These are phyloP conservation scores for Piscicola geometra DNA, from an alignment of 2,888 invertebrate species.

Conservation along the genomic window DNA sequence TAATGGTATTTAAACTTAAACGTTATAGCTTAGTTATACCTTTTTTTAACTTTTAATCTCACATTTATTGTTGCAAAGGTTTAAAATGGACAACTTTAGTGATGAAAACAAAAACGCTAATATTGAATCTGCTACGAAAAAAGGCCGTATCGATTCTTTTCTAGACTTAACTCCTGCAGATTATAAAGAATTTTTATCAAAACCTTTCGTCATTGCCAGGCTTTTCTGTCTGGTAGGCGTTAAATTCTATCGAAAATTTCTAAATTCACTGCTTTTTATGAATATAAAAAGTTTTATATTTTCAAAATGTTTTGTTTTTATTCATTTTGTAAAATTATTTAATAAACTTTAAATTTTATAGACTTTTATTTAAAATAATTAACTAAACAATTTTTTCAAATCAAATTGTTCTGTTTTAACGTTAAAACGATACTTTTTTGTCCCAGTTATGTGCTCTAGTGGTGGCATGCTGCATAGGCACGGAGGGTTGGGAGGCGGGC, in stretches of 20 bases:
- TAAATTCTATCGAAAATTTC: background rate
- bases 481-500: background rate
- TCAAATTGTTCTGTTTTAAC: too few species aligned
- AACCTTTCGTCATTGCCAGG: constrained; percentile 11
- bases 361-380: background rate
- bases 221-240: constrained; percentile 7
- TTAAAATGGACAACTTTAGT: constrained; percentile 1
- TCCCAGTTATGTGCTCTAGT: constrained; percentile 1
- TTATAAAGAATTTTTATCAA: background rate
- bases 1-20: too few species aligned
- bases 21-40: too few species aligned
- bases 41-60: constrained; percentile 9
- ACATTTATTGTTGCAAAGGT: background rate
- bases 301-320: background rate
- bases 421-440: background rate
- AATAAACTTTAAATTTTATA: background rate
- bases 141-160: background rate
- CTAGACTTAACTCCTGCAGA: background rate
- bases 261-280: background rate
- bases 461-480: background rate
- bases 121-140: background rate
- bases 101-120: background rate
- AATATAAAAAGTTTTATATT: too few species aligned
- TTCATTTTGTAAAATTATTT: background rate
- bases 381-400: background rate